Evolutionary conservation across 2,797 vertebrate species (phyloP).

Genomic region (Echiichthys vipera): DNA sequence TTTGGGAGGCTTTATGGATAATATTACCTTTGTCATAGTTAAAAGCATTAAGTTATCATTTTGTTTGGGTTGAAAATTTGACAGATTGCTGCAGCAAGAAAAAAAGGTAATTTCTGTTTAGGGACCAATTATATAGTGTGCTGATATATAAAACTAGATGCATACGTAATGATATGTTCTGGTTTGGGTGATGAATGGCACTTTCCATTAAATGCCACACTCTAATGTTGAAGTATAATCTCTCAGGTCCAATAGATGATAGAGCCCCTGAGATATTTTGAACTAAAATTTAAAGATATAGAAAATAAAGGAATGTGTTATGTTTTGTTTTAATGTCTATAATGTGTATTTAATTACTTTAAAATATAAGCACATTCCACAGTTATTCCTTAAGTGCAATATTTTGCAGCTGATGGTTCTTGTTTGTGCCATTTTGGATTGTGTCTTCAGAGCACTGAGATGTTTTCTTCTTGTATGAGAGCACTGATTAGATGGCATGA

Average conservation of each 20-base stretch:
- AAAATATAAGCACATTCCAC: constrained; percentile 75
- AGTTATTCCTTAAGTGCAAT: constrained; percentile 85
- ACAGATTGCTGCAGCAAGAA: constrained; percentile 19
- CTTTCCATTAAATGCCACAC: constrained; percentile 54
- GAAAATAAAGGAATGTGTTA: constrained; percentile 50
- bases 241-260: constrained; percentile 75
- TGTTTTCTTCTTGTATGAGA: constrained; percentile 72
- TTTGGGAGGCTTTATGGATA: constrained; percentile 52
- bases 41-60: constrained; percentile 44
- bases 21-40: constrained; percentile 32
- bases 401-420: constrained; percentile 83
- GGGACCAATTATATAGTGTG: constrained; percentile 78
- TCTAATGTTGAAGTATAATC: constrained; percentile 57
- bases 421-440: constrained; percentile 65
- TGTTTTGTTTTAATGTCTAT: constrained; percentile 61
- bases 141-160: constrained; percentile 48
- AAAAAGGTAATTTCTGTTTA: constrained; percentile 48
- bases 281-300: constrained; percentile 75
- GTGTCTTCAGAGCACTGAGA: constrained; percentile 82
- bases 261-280: constrained; percentile 57
- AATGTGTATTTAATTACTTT: constrained; percentile 74
- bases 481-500: constrained; percentile 83
- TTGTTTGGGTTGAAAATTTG: constrained; percentile 44
- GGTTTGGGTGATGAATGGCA: constrained; percentile 49
- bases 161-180: constrained; percentile 39